Evolutionary conservation across 1,140 invertebrate genomes (phyloP).

Genomic region (Tenebrio molitor): DNA sequence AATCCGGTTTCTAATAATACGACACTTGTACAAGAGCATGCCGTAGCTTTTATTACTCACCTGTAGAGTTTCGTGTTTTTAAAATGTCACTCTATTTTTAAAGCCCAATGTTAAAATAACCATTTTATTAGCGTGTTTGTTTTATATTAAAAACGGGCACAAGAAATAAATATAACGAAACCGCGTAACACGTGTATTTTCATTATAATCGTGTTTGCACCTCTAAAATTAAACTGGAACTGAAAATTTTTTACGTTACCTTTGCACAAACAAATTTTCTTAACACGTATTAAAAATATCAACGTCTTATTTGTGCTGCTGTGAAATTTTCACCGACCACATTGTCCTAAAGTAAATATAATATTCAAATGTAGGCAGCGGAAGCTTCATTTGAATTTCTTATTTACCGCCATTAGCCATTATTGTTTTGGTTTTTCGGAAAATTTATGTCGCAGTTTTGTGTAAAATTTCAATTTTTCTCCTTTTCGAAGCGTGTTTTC

Average conservation of each 20-base stretch:
- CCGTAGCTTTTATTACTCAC: constrained; percentile 10
- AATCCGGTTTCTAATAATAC: constrained; percentile 20
- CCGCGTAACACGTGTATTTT: background rate
- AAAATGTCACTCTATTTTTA: constrained; percentile 6
- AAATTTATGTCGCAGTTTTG: too few relatives aligned
- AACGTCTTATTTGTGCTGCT: too few relatives aligned
- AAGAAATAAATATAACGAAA: constrained; percentile 12
- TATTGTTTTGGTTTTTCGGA: too few relatives aligned
- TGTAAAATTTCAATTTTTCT: too few relatives aligned
- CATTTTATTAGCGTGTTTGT: background rate
- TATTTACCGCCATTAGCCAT: too few relatives aligned
- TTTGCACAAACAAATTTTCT: too few relatives aligned
- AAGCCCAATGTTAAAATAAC: background rate
- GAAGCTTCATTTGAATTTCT: too few relatives aligned
- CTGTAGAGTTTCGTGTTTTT: constrained; percentile 13
- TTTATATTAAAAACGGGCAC: background rate
- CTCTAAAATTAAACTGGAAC: background rate
- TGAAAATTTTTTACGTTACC: background rate
- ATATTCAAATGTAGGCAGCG: too few relatives aligned
- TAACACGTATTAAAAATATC: too few relatives aligned
- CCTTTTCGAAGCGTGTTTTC: too few relatives aligned
- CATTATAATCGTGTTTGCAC: background rate
- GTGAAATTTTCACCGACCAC: too few relatives aligned
- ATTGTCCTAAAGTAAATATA: too few relatives aligned
- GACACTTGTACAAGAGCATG: background rate